Base-by-base conservation (phyloP, 2,888 invertebrate species). In the Amiota communis region DNA sequence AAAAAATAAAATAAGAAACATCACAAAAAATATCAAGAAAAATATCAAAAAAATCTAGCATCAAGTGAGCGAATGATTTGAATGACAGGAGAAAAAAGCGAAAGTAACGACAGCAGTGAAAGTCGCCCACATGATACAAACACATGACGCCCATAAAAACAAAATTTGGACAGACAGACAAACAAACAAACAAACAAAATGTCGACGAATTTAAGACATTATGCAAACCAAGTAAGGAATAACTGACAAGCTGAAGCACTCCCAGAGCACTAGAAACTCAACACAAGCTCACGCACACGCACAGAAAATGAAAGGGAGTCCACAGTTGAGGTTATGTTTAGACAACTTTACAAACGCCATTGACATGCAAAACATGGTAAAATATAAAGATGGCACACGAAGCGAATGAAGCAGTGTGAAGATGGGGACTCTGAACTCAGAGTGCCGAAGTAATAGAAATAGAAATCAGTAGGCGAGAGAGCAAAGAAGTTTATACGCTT, bases 291-390 rank as follows among this genome's bases (percentile, higher is more conserved):
- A 36, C 36, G 36, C 36, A 36, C 36, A 36, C n/a, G n/a, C n/a
- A n/a, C n/a, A n/a, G n/a, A 6, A 6, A 36, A 36, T 0, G 36
- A 6, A 6, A 36, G 36, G 36, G 36, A 36, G 36, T 36, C 6
- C 36, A 36, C 36, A 36, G 23, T 47, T 11, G 65, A 17, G 23
- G 36, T 36, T 12, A 68, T 53, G 53, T 68, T 68, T 53, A 68
- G 67, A 68, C 53, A 68, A 51, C 67, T 68, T 13, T 53, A 68
- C 67, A 51, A 49, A 67, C 17, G 49, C 48, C 49, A 67, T 67
- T 17, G 46, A 68, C 56, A 65, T 36, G 46, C 15, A 17, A 56
- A 56, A 71, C 71, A 48, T 47, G 53, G n/a, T 36, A 23, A 57
- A 36, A 36, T 36, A 36, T 36, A 6, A 6, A 36, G 36, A 36